Percentiles rank a stretch among this genome's conserved stretches.
Conservation (phyloP, 2,888 invertebrate genomes). For the Sarcophaga rosellei region DNA sequence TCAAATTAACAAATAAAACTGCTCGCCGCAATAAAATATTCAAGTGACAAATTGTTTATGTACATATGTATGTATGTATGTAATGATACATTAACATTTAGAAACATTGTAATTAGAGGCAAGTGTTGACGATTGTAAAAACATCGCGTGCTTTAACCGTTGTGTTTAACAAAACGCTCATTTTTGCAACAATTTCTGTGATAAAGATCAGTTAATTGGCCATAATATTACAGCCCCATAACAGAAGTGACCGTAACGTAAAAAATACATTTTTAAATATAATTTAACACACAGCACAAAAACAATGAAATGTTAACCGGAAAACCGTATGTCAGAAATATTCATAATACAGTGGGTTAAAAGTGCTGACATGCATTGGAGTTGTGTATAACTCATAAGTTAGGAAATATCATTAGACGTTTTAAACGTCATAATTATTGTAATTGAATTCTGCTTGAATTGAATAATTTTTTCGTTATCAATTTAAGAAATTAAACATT, state of each 20-base stretch:
- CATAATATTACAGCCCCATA: slow-evolving; percentile 69
- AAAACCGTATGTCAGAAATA: slow-evolving; percentile 42
- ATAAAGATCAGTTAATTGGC: slow-evolving; percentile 76
- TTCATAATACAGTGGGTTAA: slow-evolving; percentile 13
- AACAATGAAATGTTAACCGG: slow-evolving; percentile 12
- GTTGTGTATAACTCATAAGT: no score
- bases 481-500: no score
- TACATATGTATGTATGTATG: not conserved
- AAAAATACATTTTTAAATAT: slow-evolving; percentile 54
- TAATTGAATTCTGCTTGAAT: no score
- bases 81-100: slow-evolving; percentile 36
- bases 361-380: not conserved
- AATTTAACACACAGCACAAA: slow-evolving; percentile 52
- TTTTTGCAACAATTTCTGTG: slow-evolving; percentile 56
- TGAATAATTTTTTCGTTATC: no score
- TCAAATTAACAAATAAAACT: not conserved
- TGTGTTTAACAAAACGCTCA: slow-evolving; percentile 62
- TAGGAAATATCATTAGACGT: no score
- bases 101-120: slow-evolving; percentile 48
- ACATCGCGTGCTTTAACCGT: slow-evolving; percentile 61
- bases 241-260: slow-evolving; percentile 34
- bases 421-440: no score
- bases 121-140: slow-evolving; percentile 36
- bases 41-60: slow-evolving; percentile 41
- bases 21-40: not conserved